phyloP scores from a whole-genome alignment of 2,797 vertebrate species.

The Artibeus jamaicensis region DNA sequence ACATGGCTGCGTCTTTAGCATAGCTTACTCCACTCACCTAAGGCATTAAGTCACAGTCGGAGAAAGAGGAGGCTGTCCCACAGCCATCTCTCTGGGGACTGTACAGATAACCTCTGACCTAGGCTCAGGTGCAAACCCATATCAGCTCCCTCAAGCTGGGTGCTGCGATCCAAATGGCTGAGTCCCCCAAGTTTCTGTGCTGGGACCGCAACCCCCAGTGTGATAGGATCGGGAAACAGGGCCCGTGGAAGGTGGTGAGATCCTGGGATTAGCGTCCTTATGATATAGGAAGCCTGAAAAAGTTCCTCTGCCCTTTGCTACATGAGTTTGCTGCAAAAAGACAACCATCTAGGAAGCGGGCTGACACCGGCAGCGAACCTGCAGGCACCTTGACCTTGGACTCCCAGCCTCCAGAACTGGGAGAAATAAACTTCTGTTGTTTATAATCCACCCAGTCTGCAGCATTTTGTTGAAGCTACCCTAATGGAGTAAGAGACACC shows the following conservation, averaged over 20 bases:
- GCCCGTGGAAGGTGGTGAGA: background rate
- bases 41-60: background rate
- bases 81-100: background rate
- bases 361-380: background rate
- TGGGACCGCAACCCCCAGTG: background rate
- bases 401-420: background rate
- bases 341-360: background rate
- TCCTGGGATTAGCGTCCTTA: background rate
- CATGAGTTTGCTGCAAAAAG: background rate
- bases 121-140: background rate
- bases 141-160: background rate
- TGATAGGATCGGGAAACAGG: background rate
- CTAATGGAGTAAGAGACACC: background rate
- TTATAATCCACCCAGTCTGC: background rate
- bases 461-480: background rate
- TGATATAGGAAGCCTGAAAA: background rate
- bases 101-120: background rate
- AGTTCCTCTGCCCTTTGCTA: background rate
- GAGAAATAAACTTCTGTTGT: background rate
- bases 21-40: background rate
- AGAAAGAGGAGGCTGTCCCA: background rate
- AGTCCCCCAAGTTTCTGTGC: too few species aligned
- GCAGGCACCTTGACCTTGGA: background rate
- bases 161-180: background rate
- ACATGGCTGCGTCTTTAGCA: background rate